Evolutionary conservation across 2,888 invertebrate genomes (phyloP).

Genomic region (Polymixis flavicincta): DNA sequence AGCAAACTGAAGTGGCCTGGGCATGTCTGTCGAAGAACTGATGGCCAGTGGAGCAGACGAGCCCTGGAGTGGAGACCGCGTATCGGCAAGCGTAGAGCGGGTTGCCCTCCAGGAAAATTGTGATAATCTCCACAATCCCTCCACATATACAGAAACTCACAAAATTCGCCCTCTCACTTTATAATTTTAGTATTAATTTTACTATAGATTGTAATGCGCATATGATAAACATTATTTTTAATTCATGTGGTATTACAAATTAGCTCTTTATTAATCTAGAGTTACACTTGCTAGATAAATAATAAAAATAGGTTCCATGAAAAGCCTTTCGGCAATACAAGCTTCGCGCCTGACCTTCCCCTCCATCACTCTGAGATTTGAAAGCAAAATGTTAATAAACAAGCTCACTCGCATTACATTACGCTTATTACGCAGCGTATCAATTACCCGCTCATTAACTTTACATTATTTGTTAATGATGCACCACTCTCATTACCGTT

Average conservation of each 20-base stretch:
- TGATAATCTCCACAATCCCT: too few relatives aligned
- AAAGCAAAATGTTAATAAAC: conserved; percentile 19
- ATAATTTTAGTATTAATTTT: too few relatives aligned
- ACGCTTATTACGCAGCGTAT: conserved; percentile 8
- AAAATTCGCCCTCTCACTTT: too few relatives aligned
- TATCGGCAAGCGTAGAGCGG: too few relatives aligned
- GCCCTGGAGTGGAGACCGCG: too few relatives aligned
- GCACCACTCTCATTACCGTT: conserved; percentile 39
- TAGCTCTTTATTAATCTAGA: not conserved
- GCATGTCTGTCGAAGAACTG: too few relatives aligned
- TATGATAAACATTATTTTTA: not conserved
- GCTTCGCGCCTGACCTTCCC: not conserved
- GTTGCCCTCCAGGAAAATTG: too few relatives aligned
- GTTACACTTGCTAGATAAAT: not conserved
- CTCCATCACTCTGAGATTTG: not conserved
- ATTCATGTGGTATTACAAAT: not conserved
- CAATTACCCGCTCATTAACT: conserved; percentile 35
- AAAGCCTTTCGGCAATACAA: not conserved
- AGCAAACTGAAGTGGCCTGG: too few relatives aligned
- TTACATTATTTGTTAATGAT: conserved; percentile 31
- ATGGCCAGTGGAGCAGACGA: too few relatives aligned
- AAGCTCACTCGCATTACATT: conserved; percentile 8
- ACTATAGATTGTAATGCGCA: not conserved
- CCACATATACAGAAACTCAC: too few relatives aligned
- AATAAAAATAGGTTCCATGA: not conserved